phyloP scores from a whole-genome alignment of 2,888 invertebrate genomes.

The Acrocyrtus sp. region DNA sequence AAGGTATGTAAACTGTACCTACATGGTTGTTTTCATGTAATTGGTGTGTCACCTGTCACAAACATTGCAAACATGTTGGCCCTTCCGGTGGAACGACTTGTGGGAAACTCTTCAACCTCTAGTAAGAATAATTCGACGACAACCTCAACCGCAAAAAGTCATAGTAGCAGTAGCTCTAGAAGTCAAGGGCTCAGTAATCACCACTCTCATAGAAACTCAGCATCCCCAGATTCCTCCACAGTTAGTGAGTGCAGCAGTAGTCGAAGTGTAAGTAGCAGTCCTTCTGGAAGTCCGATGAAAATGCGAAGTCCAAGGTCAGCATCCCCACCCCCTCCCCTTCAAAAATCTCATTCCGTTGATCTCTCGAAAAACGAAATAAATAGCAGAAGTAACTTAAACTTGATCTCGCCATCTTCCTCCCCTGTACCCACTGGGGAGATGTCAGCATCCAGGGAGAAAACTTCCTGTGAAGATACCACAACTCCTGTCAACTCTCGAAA shows the following conservation, averaged over 20 bases:
- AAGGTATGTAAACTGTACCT: conserved; percentile 23
- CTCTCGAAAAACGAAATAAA: conserved; percentile 44
- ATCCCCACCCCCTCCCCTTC: conserved; percentile 11
- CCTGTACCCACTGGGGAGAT: conserved; percentile 16
- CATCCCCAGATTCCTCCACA: conserved; percentile 44
- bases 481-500: conserved; percentile 31
- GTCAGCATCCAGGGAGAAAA: conserved; percentile 17
- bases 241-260: conserved; percentile 39
- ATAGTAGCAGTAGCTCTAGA: conserved; percentile 1
- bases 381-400: conserved; percentile 8
- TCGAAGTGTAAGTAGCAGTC: conserved; percentile 36
- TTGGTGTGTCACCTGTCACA: conserved; percentile 47
- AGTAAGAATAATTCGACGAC: conserved; percentile 7
- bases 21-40: conserved; percentile 46
- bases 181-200: conserved; percentile 19
- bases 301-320: conserved; percentile 15
- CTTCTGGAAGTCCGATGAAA: conserved; percentile 24
- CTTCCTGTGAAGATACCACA: conserved; percentile 16
- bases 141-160: conserved; percentile 13
- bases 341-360: conserved; percentile 42
- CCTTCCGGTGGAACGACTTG: conserved; percentile 62
- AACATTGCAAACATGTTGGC: conserved; percentile 57
- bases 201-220: conserved; percentile 22
- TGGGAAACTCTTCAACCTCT: conserved; percentile 50
- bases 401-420: conserved; percentile 36